Conservation (phyloP, 2,113 vertebrate species). For the Muntiacus reevesi region DNA sequence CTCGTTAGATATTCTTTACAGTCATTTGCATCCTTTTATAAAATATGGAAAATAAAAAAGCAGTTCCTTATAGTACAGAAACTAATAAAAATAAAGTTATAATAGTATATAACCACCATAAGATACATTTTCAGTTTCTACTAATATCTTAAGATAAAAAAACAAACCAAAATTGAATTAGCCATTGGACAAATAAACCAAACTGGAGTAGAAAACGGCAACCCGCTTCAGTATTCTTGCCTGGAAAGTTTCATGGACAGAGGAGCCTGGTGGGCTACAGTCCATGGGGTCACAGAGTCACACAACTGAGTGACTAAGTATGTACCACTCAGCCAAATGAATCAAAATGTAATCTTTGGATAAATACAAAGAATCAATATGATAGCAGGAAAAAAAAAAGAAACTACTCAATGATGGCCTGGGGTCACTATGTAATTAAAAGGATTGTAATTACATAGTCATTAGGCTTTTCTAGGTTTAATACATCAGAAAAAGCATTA, state of each 20-base stretch:
- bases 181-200: background rate
- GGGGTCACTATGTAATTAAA: background rate
- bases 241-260: background rate
- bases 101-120: background rate
- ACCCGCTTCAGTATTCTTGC: background rate
- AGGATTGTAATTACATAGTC: background rate
- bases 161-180: background rate
- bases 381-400: background rate
- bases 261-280: background rate
- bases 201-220: background rate
- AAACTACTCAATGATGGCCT: background rate
- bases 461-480: background rate
- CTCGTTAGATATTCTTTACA: background rate
- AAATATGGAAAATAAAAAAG: background rate
- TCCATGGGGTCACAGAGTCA: background rate
- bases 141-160: conserved; percentile 2
- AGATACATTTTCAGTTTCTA: background rate
- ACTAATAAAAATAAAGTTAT: background rate
- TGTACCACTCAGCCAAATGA: background rate
- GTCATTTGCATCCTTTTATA: background rate
- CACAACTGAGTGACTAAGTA: background rate
- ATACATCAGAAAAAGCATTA: background rate
- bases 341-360: background rate
- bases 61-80: background rate
- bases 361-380: background rate